Base-by-base conservation (phyloP, 2,888 invertebrate species). In the Volucella inflata region DNA sequence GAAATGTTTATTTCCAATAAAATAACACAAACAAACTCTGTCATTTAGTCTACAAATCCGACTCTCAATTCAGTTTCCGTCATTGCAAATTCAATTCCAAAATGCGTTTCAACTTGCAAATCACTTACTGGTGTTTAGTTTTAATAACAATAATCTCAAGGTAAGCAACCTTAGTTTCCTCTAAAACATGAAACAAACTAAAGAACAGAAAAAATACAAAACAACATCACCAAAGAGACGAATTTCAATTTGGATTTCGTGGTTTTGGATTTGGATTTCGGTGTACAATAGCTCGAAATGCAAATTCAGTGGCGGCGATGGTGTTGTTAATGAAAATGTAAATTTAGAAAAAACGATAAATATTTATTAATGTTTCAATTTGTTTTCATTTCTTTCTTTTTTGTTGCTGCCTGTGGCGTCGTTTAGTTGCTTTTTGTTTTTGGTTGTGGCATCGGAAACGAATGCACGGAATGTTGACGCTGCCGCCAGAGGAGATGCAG, bases 141-240 rank as follows among this genome's bases (percentile, higher is more conserved):
- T 85, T 76, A 64, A 85, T 85, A 68, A 80, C 85, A 81, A 85
- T 85, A 64, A 81, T 85, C 76, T 85, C 85, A 76, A 85, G 85
- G 85, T 85, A 85, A 85, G 85, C 30, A 55, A 14, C 17, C n/a
- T 3, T 6, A 30, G 6, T 30, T 6, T 30, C 30, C 6, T 6
- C 30, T 30, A 30, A 30, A 30, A 30, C 30, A 30, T 30, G 30
- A 16, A 36, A 46, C 21, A 8, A 38, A 62, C 38, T 17, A 38
- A 59, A 62, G 60, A 48, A n/a, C 57, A 51, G 10, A 65, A 50
- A 48, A 50, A 62, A 17, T 2, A 1, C n/a, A 38, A 53, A 46
- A 62, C 3, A 51, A 44, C 44, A 46, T 21, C 48, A 10, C 8
- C 12, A 50, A 50, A 48, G 30, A 4, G 30, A 30, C 30, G 30